Base-by-base conservation (phyloP, 2,888 invertebrate species). In the Drosophila demipolita region DNA sequence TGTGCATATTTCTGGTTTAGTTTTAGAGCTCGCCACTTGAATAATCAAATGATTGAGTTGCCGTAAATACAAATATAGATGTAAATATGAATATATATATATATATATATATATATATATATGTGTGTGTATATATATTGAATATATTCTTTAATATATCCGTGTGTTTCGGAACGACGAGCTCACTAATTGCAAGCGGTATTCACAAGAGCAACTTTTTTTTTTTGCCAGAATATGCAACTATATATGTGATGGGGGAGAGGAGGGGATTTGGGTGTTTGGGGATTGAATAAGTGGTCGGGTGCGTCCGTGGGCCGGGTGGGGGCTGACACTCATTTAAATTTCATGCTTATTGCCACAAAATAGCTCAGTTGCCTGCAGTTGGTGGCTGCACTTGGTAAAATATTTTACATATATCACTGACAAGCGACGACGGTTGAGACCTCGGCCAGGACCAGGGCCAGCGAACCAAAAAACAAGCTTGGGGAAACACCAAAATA, bases 391-490 rank as follows among this genome's bases (percentile, higher is more conserved):
- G 79, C 65, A 71, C 66, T 65, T 81, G 48, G 64, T 42, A 49
- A 57, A 48, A 74, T 74, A 68, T 78, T 83, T 74, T 84, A 82
- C 82, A 82, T 83, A 87, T 89, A 89, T 78, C 87, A 82, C 73
- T 77, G 85, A 89, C 85, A 89, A 68, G 87, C 87, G 85, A 69
- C 78, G 87, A 88, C 75, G 83, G 75, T 73, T 81, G 66, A 73
- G 61, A 49, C 59, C 45, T 36, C 36, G 48, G 7, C 57, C 59
- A 75, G 58, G 78, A 70, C 75, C 81, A 77, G 68, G 80, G 78
- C 76, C 90, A 87, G 75, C 85, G 85, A 88, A 89, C 87, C 87
- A 87, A 87, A 87, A 87, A 87, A 87, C 90, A 90, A 87, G 87
- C 90, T 90, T 70, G 66, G 87, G 90, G 87, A 89, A 83, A 73